These are phyloP conservation scores for Drosophila conformis DNA, from an alignment of 2,888 invertebrate species.

Conservation along the genomic window DNA sequence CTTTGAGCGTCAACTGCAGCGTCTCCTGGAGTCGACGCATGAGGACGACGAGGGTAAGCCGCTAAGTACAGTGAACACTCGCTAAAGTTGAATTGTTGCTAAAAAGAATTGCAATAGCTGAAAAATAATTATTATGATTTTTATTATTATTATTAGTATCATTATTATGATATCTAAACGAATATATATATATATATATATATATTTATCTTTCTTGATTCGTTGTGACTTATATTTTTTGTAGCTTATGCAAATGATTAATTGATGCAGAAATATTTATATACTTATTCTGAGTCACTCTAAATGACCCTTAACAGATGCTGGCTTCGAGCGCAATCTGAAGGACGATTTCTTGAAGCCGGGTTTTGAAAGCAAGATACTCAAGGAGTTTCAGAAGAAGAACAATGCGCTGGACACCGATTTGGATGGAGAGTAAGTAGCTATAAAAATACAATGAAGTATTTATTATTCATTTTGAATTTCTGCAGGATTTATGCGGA, in stretches of 20 bases:
- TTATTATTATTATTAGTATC: neutral
- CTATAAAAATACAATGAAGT: too few relatives aligned
- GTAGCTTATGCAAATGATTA: conserved; percentile 4
- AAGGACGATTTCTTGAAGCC: conserved; percentile 87
- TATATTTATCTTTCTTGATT: neutral
- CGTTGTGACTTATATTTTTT: conserved; percentile 14
- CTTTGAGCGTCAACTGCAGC: conserved; percentile 88
- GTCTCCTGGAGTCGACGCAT: conserved; percentile 86
- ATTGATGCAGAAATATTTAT: conserved; percentile 24
- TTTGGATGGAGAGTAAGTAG: conserved; percentile 86
- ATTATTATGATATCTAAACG: too few relatives aligned
- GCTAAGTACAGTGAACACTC: neutral
- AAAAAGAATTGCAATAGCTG: neutral
- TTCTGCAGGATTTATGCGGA: conserved; percentile 81
- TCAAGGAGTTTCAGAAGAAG: conserved; percentile 81
- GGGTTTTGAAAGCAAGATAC: conserved; percentile 83
- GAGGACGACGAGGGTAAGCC: conserved; percentile 79
- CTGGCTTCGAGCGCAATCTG: conserved; percentile 82
- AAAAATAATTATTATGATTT: neutral
- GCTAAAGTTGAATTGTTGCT: neutral
- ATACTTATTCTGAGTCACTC: conserved; percentile 6
- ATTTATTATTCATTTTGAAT: neutral
- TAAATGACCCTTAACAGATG: conserved; percentile 41
- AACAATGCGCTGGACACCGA: conserved; percentile 85
- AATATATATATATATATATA: too few relatives aligned